These are phyloP conservation scores for Cyclophora punctaria DNA, from an alignment of 2,888 invertebrate species.

Conservation along the genomic window DNA sequence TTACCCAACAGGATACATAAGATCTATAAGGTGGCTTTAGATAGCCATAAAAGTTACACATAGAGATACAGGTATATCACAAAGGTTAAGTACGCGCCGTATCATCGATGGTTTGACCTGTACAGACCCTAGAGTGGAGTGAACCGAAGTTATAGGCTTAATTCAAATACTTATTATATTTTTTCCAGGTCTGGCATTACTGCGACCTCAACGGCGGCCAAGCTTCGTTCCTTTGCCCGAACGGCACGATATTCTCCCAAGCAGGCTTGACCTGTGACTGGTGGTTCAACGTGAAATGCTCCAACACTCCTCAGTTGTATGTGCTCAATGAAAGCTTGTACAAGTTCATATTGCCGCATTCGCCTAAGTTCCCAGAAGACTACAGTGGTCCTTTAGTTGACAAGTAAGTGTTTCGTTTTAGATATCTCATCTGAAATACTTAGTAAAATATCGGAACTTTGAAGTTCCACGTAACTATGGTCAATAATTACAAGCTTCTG, in stretches of 20 bases:
- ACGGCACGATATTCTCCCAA: conserved; percentile 93
- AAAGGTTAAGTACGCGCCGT: no score
- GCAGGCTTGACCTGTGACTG: conserved; percentile 92
- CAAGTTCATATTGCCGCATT: conserved; percentile 89
- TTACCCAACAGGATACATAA: no score
- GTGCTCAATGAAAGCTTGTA: conserved; percentile 91
- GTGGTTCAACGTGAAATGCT: conserved; percentile 94
- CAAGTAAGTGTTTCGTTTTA: conserved; percentile 68
- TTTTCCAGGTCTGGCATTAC: conserved; percentile 89
- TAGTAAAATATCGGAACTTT: no score
- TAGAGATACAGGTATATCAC: no score
- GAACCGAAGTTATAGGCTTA: no score
- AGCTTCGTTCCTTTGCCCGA: conserved; percentile 91
- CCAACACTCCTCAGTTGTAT: conserved; percentile 87
- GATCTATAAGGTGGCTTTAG: no score
- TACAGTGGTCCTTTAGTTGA: conserved; percentile 92
- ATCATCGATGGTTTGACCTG: no score
- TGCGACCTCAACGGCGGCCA: conserved; percentile 93
- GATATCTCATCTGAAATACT: no score
- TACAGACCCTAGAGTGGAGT: no score
- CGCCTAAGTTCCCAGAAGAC: conserved; percentile 92
- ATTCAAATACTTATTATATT: background rate
- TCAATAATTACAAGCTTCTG: no score
- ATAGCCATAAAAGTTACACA: no score
- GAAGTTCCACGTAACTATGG: no score